Percentiles rank a stretch among this genome's conserved stretches.
Conservation (phyloP, 2,797 vertebrate genomes). For the Sternotherus odoratus region DNA sequence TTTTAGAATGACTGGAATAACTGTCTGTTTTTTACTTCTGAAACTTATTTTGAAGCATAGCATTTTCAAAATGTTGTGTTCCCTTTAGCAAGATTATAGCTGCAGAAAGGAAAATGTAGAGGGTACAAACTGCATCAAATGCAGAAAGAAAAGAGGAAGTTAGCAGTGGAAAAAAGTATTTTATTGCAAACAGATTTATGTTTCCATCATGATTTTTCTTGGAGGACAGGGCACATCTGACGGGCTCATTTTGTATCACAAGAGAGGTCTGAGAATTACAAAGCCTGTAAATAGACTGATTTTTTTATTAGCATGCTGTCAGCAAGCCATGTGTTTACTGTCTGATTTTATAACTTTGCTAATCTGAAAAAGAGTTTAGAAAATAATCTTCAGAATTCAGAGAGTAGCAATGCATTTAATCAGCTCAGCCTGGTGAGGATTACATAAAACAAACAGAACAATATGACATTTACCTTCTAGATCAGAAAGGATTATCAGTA, state of each 20-base stretch:
- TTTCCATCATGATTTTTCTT: not conserved
- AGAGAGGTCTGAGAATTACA: not conserved
- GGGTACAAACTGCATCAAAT: not conserved
- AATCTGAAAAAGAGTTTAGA: not conserved
- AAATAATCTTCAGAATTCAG: accelerated
- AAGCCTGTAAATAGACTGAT: accelerated
- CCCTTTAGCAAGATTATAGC: not conserved
- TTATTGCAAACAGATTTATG: not conserved
- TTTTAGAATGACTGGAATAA: not conserved
- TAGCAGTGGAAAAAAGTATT: not conserved
- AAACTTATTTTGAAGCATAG: not conserved
- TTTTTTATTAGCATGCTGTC: not conserved
- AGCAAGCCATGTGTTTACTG: not conserved
- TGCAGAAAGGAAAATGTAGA: not conserved
- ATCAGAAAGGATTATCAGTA: not conserved
- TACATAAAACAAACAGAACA: not conserved
- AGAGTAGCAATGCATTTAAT: not conserved
- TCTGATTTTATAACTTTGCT: accelerated
- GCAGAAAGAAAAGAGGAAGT: not conserved
- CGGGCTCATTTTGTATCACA: not conserved
- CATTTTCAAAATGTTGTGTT: not conserved
- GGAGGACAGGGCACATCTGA: not conserved
- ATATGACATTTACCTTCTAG: too few species aligned
- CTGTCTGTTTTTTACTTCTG: not conserved
- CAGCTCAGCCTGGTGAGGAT: not conserved